Percentiles rank a stretch among this genome's conserved stretches.
phyloP scores from a whole-genome alignment of 2,797 vertebrate species.

The Denticeps clupeoides region DNA sequence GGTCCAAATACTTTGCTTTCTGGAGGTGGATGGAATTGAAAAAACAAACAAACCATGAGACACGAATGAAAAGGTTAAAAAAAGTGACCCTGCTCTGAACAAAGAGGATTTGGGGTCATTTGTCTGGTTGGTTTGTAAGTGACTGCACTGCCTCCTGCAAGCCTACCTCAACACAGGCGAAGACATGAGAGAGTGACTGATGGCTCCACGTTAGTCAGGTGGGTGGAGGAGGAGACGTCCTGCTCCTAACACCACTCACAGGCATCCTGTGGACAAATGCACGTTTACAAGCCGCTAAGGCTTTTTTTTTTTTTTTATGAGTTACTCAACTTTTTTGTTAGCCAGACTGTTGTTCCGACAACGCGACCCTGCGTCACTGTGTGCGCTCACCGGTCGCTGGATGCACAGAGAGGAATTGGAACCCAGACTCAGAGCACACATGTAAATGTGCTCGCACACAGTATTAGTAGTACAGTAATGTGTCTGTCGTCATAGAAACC shows the following conservation, averaged over 20 bases:
- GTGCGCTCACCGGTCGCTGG: conserved; percentile 21
- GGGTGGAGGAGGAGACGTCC: too few species aligned
- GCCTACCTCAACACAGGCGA: conserved; percentile 10
- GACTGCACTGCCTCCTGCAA: conserved; percentile 10
- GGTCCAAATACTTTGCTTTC: not conserved
- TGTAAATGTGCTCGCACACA: not conserved
- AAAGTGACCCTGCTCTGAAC: conserved; percentile 6
- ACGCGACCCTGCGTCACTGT: conserved; percentile 24
- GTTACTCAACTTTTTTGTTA: too few species aligned
- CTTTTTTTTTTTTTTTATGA: conserved; percentile 7
- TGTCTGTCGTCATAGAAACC: conserved; percentile 1
- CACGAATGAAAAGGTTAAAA: too few species aligned
- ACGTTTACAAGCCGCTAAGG: conserved; percentile 27
- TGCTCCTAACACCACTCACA: too few species aligned
- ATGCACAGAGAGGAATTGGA: not conserved
- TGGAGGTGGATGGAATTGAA: not conserved
- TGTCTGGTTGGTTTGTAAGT: conserved; percentile 9
- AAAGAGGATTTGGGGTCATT: not conserved
- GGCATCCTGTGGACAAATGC: conserved; percentile 12
- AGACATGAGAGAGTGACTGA: conserved; percentile 5
- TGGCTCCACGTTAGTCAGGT: too few species aligned
- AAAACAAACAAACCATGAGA: conserved; percentile 2
- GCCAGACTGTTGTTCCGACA: too few species aligned
- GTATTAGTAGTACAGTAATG: not conserved
- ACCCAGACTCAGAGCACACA: not conserved